Conservation (phyloP, 2,797 vertebrate species). For the Chromis chromis region DNA sequence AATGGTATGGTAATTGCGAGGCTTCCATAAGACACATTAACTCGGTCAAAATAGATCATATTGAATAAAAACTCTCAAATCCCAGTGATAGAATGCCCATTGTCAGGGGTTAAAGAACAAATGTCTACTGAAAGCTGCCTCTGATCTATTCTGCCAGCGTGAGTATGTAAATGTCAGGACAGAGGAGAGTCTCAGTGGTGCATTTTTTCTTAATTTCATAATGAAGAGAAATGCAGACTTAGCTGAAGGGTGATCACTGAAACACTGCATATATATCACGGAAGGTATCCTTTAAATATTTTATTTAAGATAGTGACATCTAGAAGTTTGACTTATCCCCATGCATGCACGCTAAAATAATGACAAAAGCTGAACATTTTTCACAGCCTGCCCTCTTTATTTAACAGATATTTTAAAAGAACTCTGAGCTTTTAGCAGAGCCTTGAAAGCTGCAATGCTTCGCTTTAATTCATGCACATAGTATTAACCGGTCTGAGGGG, state of each 20-base stretch:
- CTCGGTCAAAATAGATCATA: conserved; percentile 82
- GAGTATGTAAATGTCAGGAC: conserved; percentile 5
- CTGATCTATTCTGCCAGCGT: conserved; percentile 3
- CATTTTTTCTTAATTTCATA: conserved; percentile 6
- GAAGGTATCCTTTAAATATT: neutral
- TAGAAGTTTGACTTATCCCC: neutral
- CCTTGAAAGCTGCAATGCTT: conserved; percentile 47
- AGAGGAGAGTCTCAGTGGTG: conserved; percentile 11
- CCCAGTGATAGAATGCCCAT: conserved; percentile 40
- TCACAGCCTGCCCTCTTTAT: conserved; percentile 7
- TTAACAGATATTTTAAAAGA: conserved; percentile 18
- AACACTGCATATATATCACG: neutral
- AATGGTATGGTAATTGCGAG: conserved; percentile 87
- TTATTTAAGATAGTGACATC: conserved; percentile 5
- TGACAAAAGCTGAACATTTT: conserved; percentile 10
- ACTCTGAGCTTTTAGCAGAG: conserved; percentile 41
- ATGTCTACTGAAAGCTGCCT: conserved; percentile 27
- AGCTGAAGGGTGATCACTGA: conserved; percentile 2
- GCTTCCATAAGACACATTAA: conserved; percentile 80
- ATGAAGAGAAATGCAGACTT: conserved; percentile 26
- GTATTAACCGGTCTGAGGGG: conserved; percentile 65
- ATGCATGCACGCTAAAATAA: conserved; percentile 12
- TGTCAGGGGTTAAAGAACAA: conserved; percentile 48
- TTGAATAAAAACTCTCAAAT: conserved; percentile 71
- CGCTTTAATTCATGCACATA: conserved; percentile 69